Conservation (phyloP, 2,113 vertebrate genomes). For the Cinclus mexicanus region DNA sequence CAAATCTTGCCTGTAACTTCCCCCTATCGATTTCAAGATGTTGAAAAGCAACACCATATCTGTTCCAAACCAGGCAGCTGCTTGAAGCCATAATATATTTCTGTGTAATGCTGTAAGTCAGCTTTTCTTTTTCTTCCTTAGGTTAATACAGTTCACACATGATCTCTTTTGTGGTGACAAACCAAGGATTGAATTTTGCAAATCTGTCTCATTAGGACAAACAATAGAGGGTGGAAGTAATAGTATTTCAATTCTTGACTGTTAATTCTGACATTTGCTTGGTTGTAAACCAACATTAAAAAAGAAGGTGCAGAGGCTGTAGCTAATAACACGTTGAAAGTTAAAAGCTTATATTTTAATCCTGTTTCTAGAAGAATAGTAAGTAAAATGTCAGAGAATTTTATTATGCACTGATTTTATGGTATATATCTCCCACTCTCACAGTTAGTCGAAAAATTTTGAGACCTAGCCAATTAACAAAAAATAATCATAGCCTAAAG, state of each 20-base stretch:
- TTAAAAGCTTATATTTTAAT: background rate
- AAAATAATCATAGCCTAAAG: background rate
- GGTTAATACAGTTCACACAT: background rate
- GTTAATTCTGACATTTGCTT: background rate
- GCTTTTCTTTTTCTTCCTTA: background rate
- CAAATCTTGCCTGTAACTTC: conserved; percentile 22
- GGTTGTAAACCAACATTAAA: background rate
- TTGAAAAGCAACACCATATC: background rate
- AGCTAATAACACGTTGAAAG: background rate
- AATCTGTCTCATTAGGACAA: background rate
- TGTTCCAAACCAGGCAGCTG: background rate
- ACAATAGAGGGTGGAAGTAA: background rate
- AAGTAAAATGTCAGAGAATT: background rate
- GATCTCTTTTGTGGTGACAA: background rate
- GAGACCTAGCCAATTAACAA: background rate
- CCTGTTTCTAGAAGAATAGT: background rate
- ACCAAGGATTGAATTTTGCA: background rate
- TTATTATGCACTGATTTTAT: background rate
- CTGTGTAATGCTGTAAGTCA: background rate
- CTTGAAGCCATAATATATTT: background rate
- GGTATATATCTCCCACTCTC: background rate
- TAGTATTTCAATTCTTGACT: background rate
- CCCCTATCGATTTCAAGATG: conserved; percentile 37
- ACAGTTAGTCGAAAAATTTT: background rate
- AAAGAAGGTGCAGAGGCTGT: background rate